Evolutionary conservation across 2,888 invertebrate genomes (phyloP).

Genomic region (Drosophila subsilvestris): DNA sequence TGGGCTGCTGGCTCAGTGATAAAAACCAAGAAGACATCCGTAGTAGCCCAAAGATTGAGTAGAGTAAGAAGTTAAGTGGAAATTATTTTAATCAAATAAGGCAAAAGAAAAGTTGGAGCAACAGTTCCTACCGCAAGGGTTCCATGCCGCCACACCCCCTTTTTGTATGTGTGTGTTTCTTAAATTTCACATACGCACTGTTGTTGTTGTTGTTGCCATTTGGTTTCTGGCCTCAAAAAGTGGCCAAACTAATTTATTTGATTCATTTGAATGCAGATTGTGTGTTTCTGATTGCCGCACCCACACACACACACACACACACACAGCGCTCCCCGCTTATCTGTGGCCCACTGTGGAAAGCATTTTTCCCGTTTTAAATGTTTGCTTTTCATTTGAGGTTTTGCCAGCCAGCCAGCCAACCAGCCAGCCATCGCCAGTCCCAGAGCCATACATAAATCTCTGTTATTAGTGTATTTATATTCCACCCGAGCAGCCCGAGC

Average conservation of each 20-base stretch:
- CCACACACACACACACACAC: slow-evolving; percentile 5
- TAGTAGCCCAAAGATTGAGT: slow-evolving; percentile 9
- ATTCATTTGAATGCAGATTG: slow-evolving; percentile 77
- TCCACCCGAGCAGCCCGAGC: slow-evolving; percentile 62
- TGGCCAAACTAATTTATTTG: slow-evolving; percentile 74
- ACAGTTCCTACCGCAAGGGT: slow-evolving; percentile 34
- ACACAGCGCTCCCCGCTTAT: slow-evolving; percentile 21
- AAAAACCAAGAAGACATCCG: slow-evolving; percentile 25
- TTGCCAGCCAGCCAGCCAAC: too few relatives aligned
- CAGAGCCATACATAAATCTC: slow-evolving; percentile 66
- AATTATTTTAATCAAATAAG: slow-evolving; percentile 79
- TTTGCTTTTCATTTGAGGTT: slow-evolving; percentile 29
- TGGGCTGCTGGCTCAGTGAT: slow-evolving; percentile 22
- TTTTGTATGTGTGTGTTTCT: not conserved
- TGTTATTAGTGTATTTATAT: slow-evolving; percentile 77
- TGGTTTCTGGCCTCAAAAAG: slow-evolving; percentile 48
- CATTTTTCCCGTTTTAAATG: slow-evolving; percentile 46
- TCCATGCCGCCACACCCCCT: not conserved
- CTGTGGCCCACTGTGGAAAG: slow-evolving; percentile 7
- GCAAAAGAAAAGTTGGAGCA: slow-evolving; percentile 56
- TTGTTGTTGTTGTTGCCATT: slow-evolving; percentile 36
- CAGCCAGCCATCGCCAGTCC: not conserved
- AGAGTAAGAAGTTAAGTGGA: slow-evolving; percentile 72
- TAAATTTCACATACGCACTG: slow-evolving; percentile 34
- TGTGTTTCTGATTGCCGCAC: slow-evolving; percentile 51